A percentile compares a stretch with the other conserved stretches of the same genome.
These are phyloP conservation scores for Tenthredo amoena DNA, from an alignment of 2,888 invertebrate genomes.

Conservation along the genomic window DNA sequence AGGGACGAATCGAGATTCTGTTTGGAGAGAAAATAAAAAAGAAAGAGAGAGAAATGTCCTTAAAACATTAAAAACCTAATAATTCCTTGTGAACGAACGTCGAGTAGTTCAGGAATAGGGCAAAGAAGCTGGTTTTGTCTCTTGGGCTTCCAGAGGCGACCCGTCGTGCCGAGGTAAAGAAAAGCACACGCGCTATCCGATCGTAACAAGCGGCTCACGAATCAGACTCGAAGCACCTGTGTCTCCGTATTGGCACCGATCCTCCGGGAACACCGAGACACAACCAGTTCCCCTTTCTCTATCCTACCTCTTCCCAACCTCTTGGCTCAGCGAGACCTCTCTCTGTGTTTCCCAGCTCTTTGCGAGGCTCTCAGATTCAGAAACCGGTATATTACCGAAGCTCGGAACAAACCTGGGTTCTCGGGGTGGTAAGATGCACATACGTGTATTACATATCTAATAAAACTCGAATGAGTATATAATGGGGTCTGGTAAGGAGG, in stretches of 20 bases:
- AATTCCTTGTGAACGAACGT: not conserved
- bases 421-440: constrained; percentile 2
- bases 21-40: not conserved
- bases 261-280: constrained; percentile 6
- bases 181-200: not conserved
- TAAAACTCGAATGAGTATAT: not conserved
- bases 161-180: constrained; percentile 1
- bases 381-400: constrained; percentile 2
- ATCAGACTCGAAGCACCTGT: constrained; percentile 42
- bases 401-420: not conserved
- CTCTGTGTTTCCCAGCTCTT: not conserved
- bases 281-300: not conserved
- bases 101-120: not conserved
- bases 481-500: not conserved
- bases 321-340: not conserved
- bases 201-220: constrained; percentile 11
- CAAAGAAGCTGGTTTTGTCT: constrained; percentile 1
- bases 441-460: not conserved
- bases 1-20: not conserved
- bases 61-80: not conserved
- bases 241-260: constrained; percentile 33
- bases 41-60: not conserved
- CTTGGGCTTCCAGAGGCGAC: not conserved
- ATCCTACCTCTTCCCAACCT: not conserved
- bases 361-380: not conserved